Conservation (phyloP, 2,113 vertebrate species). For the Glaucomys volans region DNA sequence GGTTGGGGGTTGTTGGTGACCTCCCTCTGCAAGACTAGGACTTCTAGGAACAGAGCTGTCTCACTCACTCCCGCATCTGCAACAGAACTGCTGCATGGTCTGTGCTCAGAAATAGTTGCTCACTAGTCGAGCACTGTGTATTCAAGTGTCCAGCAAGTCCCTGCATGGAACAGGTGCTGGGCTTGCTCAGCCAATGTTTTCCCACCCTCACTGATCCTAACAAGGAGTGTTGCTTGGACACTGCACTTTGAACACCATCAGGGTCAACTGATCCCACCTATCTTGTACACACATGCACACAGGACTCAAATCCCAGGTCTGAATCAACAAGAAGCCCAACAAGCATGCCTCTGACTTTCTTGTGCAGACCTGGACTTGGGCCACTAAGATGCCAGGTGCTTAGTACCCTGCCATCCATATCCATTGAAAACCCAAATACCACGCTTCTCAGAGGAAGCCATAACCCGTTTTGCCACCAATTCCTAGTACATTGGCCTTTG, state of each 20-base stretch:
- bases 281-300: rapidly evolving
- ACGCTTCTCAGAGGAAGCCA: neutral
- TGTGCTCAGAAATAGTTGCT: neutral
- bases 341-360: neutral
- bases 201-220: neutral
- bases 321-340: neutral
- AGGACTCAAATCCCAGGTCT: neutral
- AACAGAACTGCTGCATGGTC: neutral
- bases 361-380: neutral
- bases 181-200: neutral
- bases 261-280: too few species aligned
- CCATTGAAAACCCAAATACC: neutral
- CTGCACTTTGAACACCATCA: neutral
- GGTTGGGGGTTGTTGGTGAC: too few species aligned
- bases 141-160: neutral
- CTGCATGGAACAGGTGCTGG: neutral
- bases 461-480: neutral
- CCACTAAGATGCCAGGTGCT: neutral
- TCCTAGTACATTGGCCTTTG: neutral
- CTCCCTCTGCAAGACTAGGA: neutral
- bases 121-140: neutral
- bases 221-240: neutral
- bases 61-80: neutral
- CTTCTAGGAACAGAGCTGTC: rapidly evolving
- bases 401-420: neutral